Conservation (phyloP, 2,113 vertebrate genomes). For the Ciconia boyciana region DNA sequence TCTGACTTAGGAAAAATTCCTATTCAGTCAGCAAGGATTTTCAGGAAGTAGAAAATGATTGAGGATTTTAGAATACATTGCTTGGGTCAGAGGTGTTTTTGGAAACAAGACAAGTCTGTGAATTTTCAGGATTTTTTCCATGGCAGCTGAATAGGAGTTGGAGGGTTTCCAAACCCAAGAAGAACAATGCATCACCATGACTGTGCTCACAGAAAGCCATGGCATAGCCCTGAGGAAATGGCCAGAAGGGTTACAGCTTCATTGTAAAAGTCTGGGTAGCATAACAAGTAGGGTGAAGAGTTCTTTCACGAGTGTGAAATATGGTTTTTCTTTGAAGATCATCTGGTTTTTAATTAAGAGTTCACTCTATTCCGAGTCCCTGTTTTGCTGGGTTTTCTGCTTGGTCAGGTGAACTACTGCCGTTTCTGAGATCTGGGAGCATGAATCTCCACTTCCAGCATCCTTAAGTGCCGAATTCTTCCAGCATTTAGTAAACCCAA, state of each 20-base stretch:
- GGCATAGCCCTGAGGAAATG: background rate
- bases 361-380: background rate
- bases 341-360: background rate
- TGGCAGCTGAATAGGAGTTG: background rate
- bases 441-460: background rate
- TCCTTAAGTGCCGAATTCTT: background rate
- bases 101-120: conserved; percentile 7
- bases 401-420: background rate
- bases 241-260: background rate
- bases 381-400: background rate
- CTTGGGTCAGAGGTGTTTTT: conserved; percentile 15
- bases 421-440: background rate
- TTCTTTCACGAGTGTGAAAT: background rate
- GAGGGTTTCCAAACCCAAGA: background rate
- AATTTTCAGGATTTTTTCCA: background rate
- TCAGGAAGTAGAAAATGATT: background rate
- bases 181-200: background rate
- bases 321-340: background rate
- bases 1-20: background rate
- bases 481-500: background rate
- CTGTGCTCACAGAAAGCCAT: background rate
- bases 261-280: background rate
- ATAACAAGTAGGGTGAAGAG: background rate
- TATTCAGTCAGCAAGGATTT: background rate
- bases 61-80: conserved; percentile 9